phyloP scores from a whole-genome alignment of 2,888 invertebrate genomes.

The Adela reaumurella region DNA sequence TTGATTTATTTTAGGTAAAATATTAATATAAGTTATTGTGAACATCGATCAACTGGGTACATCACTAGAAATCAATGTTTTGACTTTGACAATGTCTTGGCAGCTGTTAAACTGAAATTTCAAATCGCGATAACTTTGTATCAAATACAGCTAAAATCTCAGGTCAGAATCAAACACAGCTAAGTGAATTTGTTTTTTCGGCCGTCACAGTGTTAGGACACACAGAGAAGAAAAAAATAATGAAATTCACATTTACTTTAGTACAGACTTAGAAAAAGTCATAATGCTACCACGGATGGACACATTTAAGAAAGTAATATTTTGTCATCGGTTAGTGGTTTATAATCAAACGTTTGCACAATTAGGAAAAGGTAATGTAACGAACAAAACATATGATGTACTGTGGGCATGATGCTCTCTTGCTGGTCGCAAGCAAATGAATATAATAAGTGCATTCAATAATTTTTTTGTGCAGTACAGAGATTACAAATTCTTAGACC shows the following conservation, averaged over 20 bases:
- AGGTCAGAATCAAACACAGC: too few relatives aligned
- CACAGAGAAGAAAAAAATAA: slow-evolving; percentile 4
- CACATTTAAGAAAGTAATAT: slow-evolving; percentile 11
- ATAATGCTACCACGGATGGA: slow-evolving; percentile 14
- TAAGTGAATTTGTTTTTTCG: too few relatives aligned
- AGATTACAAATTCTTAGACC: slow-evolving; percentile 8
- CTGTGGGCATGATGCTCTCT: slow-evolving; percentile 11
- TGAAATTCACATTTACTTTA: slow-evolving; percentile 8
- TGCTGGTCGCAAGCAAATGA: slow-evolving; percentile 10
- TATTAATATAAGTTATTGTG: too few relatives aligned
- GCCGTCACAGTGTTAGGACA: too few relatives aligned
- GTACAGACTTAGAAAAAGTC: slow-evolving; percentile 11
- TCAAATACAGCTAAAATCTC: too few relatives aligned
- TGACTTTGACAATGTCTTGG: too few relatives aligned
- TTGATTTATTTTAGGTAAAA: too few relatives aligned
- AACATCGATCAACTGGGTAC: too few relatives aligned
- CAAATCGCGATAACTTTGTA: too few relatives aligned
- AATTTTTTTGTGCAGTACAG: slow-evolving; percentile 10
- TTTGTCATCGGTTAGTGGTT: slow-evolving; percentile 11
- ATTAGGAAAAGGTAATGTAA: slow-evolving; percentile 8
- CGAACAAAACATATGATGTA: slow-evolving; percentile 6
- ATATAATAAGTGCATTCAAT: slow-evolving; percentile 10
- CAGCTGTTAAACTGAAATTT: too few relatives aligned
- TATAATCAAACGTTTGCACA: slow-evolving; percentile 14
- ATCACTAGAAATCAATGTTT: too few relatives aligned